A percentile compares a stretch with the other conserved stretches of the same genome.
Evolutionary conservation across 2,888 invertebrate genomes (phyloP).

Genomic region (Drosophila rellima): DNA sequence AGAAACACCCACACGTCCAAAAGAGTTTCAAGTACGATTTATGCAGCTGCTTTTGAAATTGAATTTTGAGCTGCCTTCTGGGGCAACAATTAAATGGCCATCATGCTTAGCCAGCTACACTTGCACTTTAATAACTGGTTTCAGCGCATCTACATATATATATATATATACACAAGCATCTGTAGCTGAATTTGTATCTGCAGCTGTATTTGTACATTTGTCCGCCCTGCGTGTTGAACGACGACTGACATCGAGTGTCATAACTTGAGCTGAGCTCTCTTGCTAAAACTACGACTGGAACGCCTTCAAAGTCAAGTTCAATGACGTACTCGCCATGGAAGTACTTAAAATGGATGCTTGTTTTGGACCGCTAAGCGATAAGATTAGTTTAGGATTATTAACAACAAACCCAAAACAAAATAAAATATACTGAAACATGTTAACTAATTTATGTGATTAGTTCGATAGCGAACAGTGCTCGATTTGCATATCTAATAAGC

Average conservation of each 20-base stretch:
- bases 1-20: conserved; percentile 46
- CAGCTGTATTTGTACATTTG: conserved; percentile 40
- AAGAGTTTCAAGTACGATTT: conserved; percentile 36
- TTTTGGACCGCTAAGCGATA: conserved; percentile 59
- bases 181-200: conserved; percentile 27
- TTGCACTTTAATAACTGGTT: conserved; percentile 63
- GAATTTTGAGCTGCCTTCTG: conserved; percentile 42
- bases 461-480: conserved; percentile 62
- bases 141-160: conserved; percentile 32
- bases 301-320: conserved; percentile 82
- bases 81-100: conserved; percentile 62
- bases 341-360: conserved; percentile 64
- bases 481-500: conserved; percentile 78
- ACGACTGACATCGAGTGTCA: conserved; percentile 68
- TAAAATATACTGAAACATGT: conserved; percentile 49
- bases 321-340: conserved; percentile 66
- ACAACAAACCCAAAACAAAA: conserved; percentile 35
- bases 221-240: conserved; percentile 48
- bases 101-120: conserved; percentile 57
- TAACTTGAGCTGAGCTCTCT: conserved; percentile 51
- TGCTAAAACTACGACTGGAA: conserved; percentile 59
- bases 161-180: neutral
- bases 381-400: conserved; percentile 55
- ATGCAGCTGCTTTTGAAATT: conserved; percentile 48
- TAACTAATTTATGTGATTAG: conserved; percentile 74